Conservation (phyloP, 2,113 vertebrate species). For the Coturnix japonica region DNA sequence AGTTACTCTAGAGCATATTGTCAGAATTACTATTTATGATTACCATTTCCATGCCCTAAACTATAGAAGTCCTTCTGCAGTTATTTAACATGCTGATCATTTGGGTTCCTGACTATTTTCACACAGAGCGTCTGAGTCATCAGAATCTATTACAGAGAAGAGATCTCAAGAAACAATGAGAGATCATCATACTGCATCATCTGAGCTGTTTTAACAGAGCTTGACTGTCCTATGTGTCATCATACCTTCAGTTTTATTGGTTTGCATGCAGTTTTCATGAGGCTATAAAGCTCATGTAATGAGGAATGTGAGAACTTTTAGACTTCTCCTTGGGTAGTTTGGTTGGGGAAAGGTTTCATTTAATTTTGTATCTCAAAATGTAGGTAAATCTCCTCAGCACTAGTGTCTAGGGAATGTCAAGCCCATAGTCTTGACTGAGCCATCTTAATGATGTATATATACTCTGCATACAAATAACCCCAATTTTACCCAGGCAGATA, state of each 20-base stretch:
- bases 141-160: background rate
- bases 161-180: background rate
- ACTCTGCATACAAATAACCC: background rate
- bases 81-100: background rate
- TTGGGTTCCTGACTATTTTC: background rate
- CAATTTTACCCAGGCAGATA: background rate
- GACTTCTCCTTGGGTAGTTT: fast-evolving
- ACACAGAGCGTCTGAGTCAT: background rate
- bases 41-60: background rate
- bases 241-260: background rate
- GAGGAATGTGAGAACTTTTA: background rate
- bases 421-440: background rate
- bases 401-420: background rate
- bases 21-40: background rate
- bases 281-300: background rate
- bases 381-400: background rate
- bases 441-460: background rate
- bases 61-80: background rate
- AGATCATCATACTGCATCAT: fast-evolving
- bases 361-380: background rate
- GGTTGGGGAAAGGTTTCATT: background rate
- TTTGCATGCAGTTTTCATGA: background rate
- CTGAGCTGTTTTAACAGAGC: background rate
- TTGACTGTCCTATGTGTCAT: background rate
- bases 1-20: background rate